phyloP scores from a whole-genome alignment of 2,888 invertebrate genomes.

The Luffia ferchaultella region DNA sequence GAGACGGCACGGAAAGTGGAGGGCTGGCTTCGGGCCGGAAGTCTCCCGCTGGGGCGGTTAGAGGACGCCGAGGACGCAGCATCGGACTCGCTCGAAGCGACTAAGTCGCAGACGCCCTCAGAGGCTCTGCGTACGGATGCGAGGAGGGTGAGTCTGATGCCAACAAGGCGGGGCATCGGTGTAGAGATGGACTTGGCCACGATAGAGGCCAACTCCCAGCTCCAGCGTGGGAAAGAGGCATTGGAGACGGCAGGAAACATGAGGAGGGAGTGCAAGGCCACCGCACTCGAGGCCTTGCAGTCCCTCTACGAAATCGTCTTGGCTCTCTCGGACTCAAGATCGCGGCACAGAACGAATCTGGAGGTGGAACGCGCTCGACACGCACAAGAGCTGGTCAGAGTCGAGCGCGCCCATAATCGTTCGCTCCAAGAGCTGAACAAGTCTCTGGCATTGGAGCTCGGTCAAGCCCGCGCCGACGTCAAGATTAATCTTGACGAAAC shows the following conservation, averaged over 20 bases:
- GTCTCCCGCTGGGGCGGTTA: too few relatives aligned
- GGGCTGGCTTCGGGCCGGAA: too few relatives aligned
- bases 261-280: conserved; percentile 14
- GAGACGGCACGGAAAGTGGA: too few relatives aligned
- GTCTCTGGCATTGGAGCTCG: neutral
- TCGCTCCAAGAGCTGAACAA: neutral
- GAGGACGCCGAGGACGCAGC: too few relatives aligned
- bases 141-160: too few relatives aligned
- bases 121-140: too few relatives aligned
- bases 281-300: conserved; percentile 12
- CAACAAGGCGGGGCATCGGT: neutral
- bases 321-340: conserved; percentile 15
- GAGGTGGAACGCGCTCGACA: conserved; percentile 13
- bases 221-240: conserved; percentile 1
- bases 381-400: conserved; percentile 8
- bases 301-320: conserved; percentile 13
- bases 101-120: too few relatives aligned
- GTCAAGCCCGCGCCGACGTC: neutral
- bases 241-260: conserved; percentile 16
- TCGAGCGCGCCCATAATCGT: conserved; percentile 10
- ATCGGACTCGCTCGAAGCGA: too few relatives aligned
- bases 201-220: neutral
- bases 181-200: neutral
- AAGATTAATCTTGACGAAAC: neutral
- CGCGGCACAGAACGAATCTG: conserved; percentile 10